Evolutionary conservation across 2,888 invertebrate genomes (phyloP).

Genomic region (Cybosia mesomella): DNA sequence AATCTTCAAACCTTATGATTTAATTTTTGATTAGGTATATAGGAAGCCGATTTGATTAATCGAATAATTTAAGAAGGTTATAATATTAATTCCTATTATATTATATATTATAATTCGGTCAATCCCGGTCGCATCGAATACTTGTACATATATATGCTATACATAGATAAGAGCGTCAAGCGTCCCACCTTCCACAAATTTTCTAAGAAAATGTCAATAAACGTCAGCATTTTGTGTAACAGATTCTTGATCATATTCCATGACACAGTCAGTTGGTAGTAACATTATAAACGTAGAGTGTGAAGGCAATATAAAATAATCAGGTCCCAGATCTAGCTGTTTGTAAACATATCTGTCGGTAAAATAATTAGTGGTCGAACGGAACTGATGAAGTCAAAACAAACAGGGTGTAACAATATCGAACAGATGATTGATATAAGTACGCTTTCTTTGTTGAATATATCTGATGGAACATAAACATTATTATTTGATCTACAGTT

Average conservation of each 20-base stretch:
- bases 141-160: too few relatives aligned
- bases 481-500: neutral
- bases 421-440: conserved; percentile 42
- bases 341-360: conserved; percentile 47
- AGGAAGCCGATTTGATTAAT: too few relatives aligned
- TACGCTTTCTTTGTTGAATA: conserved; percentile 30
- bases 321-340: conserved; percentile 32
- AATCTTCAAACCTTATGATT: too few relatives aligned
- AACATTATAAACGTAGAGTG: conserved; percentile 12
- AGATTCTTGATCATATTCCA: neutral
- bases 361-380: conserved; percentile 39
- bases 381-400: conserved; percentile 41
- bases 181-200: neutral
- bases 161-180: neutral
- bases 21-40: too few relatives aligned
- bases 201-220: neutral
- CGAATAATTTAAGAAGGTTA: too few relatives aligned
- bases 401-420: conserved; percentile 44
- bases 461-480: conserved; percentile 1
- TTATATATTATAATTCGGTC: too few relatives aligned
- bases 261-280: neutral
- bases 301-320: conserved; percentile 37
- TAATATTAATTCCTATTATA: too few relatives aligned
- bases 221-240: neutral
- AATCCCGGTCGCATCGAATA: too few relatives aligned